A percentile compares a stretch with the other conserved stretches of the same genome.
phyloP scores from a whole-genome alignment of 2,888 invertebrate genomes.

The Lasioglossum leucozonium region DNA sequence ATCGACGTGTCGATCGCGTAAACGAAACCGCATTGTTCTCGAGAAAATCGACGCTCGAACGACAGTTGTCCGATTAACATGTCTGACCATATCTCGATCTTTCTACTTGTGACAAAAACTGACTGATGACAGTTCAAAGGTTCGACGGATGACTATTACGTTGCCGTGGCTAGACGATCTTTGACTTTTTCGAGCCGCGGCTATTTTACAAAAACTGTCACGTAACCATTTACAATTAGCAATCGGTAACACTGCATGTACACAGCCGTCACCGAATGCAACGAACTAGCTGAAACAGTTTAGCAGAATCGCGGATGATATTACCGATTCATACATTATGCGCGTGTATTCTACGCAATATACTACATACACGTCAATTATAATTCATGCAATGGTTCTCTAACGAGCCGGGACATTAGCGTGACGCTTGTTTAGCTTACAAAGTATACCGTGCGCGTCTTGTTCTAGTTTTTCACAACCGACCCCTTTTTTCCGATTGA shows the following conservation, averaged over 20 bases:
- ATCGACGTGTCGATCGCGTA: neutral
- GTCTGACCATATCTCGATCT: neutral
- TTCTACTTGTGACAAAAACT: neutral
- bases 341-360: neutral
- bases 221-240: neutral
- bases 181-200: neutral
- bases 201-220: neutral
- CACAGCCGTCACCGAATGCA: neutral
- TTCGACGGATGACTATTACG: neutral
- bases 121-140: neutral
- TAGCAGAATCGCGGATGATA: neutral
- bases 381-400: neutral
- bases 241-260: neutral
- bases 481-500: neutral
- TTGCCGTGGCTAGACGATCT: neutral
- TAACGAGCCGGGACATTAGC: neutral
- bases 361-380: neutral
- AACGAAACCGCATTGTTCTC: neutral
- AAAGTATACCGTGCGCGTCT: neutral
- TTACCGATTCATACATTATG: neutral
- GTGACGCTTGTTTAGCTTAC: neutral
- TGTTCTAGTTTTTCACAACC: neutral
- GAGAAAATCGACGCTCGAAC: neutral
- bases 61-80: neutral
- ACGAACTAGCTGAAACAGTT: neutral